Percentiles rank a stretch among this genome's conserved stretches.
These are phyloP conservation scores for Acleris sparsana DNA, from an alignment of 2,888 invertebrate species.

Conservation along the genomic window DNA sequence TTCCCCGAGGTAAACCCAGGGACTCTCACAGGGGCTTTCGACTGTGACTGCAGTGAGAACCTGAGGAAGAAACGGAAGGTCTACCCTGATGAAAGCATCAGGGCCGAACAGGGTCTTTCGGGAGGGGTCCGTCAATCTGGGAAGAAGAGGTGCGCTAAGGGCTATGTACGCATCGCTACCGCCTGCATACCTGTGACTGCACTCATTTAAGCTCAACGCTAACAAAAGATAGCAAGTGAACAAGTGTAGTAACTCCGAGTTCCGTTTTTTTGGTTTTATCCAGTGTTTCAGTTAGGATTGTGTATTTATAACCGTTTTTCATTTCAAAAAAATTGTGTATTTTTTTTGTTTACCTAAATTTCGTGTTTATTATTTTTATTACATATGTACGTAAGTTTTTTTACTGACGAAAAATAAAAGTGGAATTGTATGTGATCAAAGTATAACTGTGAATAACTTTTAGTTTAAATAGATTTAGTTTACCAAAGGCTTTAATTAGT, in stretches of 20 bases:
- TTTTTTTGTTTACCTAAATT: not conserved
- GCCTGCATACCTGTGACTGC: not conserved
- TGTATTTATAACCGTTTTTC: not conserved
- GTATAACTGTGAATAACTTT: constrained; percentile 7
- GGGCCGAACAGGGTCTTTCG: not conserved
- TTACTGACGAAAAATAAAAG: not conserved
- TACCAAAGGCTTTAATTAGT: constrained; percentile 30
- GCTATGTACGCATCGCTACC: constrained; percentile 1
- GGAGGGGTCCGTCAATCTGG: not conserved
- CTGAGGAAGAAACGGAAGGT: constrained; percentile 28
- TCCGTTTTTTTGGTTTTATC: no score
- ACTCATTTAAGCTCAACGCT: not conserved
- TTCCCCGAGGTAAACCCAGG: constrained; percentile 12
- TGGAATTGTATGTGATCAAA: not conserved
- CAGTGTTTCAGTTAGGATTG: no score
- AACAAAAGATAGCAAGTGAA: not conserved
- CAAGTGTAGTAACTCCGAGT: not conserved
- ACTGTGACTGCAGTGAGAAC: constrained; percentile 23
- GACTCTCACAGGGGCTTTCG: constrained; percentile 6
- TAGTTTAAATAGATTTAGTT: constrained; percentile 9
- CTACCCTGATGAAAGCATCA: constrained; percentile 5
- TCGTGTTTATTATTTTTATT: not conserved
- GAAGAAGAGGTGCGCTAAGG: constrained; percentile 17
- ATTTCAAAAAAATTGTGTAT: no score
- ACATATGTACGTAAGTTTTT: not conserved